Base-by-base conservation (phyloP, 2,888 invertebrate genomes). In the Torymus aiolomorphi region DNA sequence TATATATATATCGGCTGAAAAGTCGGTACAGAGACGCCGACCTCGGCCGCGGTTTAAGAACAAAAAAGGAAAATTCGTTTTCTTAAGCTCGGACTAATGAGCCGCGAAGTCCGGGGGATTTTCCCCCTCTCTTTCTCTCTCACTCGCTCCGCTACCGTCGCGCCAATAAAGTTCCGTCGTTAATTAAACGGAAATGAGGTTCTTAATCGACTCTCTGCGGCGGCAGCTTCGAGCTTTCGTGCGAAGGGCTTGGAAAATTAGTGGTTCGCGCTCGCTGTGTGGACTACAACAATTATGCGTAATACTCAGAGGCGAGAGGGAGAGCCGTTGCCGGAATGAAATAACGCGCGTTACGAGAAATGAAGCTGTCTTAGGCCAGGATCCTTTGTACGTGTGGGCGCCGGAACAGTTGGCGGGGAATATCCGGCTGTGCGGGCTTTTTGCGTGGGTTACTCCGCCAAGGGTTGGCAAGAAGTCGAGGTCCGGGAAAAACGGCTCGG, bases 171-270 rank as follows among this genome's bases (percentile, higher is more conserved):
- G 20, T 72, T 20, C 42, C 4, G 51, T 52, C 52, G 61, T 62
- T 62, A 73, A 73, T 78, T 56, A 61, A 78, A 78, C 42, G 61
- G 61, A 78, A 73, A 73, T 67, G 62, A 61, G 61, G 67, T 65
- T 66, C 67, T 78, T 62, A 73, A 78, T 67, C 16, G 49, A 59
- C 54, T 54, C 12, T 12, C 49, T 4, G 52, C 59, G 18, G 52
- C 59, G 18, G 0, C 52, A 18, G 31, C 2, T 8, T 42, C 42
- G 16, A 57, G 57, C 56, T 63, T 63, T 42, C 51, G 18, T 24
- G 31, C 8, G 51, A 61, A 14, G 8, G 42, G 8, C 8, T 42
- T 1, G 20, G 10, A 20, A 59, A 59, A 66, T 74, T 67, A 65
- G 65, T 49, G 42, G 61, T 52, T 31, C n/a, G 12, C 5, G 1